A percentile compares a stretch with the other conserved stretches of the same genome.
phyloP scores from a whole-genome alignment of 1,140 invertebrate species.

The Drosophila nigrodunni region DNA sequence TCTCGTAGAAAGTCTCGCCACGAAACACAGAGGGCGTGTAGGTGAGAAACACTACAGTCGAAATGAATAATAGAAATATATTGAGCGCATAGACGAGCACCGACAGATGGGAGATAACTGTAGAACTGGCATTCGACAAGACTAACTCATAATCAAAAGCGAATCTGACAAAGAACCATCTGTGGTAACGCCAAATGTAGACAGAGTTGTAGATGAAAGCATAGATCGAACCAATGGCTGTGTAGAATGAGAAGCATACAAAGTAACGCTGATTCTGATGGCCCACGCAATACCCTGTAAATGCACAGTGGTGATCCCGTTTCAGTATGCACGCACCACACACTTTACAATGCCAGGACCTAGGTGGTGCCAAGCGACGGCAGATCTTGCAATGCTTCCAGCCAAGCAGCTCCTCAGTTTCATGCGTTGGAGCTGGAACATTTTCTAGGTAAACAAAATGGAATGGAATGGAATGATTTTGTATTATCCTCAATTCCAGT shows the following conservation, averaged over 20 bases:
- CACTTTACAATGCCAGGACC: constrained; percentile 94
- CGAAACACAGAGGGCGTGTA: constrained; percentile 86
- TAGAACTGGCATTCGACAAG: neutral
- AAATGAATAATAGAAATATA: constrained; percentile 86
- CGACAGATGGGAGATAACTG: constrained; percentile 83
- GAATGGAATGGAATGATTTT: too few relatives aligned
- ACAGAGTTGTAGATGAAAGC: constrained; percentile 87
- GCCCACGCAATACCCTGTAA: constrained; percentile 95
- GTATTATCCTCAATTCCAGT: too few relatives aligned
- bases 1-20: constrained; percentile 23
- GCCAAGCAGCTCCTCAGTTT: neutral
- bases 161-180: neutral
- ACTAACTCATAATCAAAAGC: neutral
- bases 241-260: constrained; percentile 92
- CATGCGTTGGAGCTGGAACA: neutral
- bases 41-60: constrained; percentile 87
- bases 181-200: constrained; percentile 1
- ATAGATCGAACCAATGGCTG: constrained; percentile 90
- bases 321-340: constrained; percentile 94
- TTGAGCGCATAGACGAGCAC: constrained; percentile 89
- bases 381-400: constrained; percentile 55
- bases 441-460: neutral
- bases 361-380: constrained; percentile 89
- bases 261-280: constrained; percentile 96
- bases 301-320: constrained; percentile 97